Conservation (phyloP, 92 coral and sea anemone genomes). For the Desmophyllum pertusum region DNA sequence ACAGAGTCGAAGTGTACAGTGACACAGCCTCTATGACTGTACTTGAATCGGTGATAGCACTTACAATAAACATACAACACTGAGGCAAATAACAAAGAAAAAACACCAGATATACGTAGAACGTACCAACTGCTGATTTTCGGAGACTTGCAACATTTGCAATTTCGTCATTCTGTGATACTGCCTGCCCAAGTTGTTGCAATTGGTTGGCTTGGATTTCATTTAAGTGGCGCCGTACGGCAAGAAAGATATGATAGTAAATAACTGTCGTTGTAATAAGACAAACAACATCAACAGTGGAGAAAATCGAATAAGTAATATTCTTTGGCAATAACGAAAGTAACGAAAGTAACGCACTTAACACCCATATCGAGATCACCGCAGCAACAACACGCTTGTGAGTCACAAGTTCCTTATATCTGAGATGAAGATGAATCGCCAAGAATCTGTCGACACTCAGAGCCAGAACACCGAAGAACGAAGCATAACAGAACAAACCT, state of each 20-base stretch:
- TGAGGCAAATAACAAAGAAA: slow-evolving; percentile 2
- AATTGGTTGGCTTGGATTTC: neutral
- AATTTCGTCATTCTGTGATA: neutral
- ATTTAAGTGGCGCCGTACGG: neutral
- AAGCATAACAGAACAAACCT: too few relatives aligned
- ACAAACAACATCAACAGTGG: neutral
- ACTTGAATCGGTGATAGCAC: neutral
- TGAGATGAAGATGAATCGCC: slow-evolving; percentile 10
- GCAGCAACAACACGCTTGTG: neutral
- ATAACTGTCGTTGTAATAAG: neutral
- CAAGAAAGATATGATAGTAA: neutral
- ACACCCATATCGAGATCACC: neutral
- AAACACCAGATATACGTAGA: slow-evolving; percentile 9
- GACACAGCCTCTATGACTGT: neutral
- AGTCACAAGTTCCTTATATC: slow-evolving; percentile 17
- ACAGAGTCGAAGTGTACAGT: neutral
- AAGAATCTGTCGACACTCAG: neutral
- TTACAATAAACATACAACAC: neutral
- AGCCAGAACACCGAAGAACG: neutral
- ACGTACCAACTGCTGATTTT: neutral
- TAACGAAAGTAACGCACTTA: neutral
- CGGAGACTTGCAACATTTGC: neutral
- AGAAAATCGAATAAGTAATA: neutral
- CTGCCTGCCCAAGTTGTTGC: too few relatives aligned
- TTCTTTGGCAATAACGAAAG: neutral